These are phyloP conservation scores for Psix sp. DNA, from an alignment of 1,140 invertebrate species.

Conservation along the genomic window DNA sequence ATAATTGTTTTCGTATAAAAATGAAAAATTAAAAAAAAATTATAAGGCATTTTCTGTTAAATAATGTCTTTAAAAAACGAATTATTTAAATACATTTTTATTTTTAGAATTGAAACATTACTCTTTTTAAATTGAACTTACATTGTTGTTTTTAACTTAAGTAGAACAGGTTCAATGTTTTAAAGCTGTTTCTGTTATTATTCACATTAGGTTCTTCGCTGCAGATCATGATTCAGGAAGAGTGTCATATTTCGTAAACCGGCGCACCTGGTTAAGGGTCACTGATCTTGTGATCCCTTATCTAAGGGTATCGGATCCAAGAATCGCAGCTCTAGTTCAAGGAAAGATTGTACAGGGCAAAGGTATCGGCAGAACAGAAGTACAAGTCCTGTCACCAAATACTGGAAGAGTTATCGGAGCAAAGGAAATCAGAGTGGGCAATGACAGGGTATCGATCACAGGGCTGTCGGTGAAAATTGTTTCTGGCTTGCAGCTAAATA, in stretches of 20 bases:
- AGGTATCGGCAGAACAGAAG: conserved; percentile 92
- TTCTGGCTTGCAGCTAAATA: conserved; percentile 91
- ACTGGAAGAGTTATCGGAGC: conserved; percentile 93
- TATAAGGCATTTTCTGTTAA: no score
- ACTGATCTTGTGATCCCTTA: conserved; percentile 92
- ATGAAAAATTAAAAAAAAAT: no score
- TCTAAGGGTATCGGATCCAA: conserved; percentile 90
- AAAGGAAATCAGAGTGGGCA: conserved; percentile 92
- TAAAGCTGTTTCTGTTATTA: conserved; percentile 80
- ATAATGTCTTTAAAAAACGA: no score
- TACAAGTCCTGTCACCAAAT: conserved; percentile 94
- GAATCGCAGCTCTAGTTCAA: conserved; percentile 89
- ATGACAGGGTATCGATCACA: conserved; percentile 91
- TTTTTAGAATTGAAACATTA: no score
- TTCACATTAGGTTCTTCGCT: conserved; percentile 92
- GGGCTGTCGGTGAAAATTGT: conserved; percentile 91
- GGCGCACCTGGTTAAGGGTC: conserved; percentile 90
- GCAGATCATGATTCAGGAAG: conserved; percentile 94
- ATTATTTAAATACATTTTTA: no score
- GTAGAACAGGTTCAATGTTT: no score
- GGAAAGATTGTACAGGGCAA: conserved; percentile 90
- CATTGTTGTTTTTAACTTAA: no score
- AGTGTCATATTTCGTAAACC: conserved; percentile 91
- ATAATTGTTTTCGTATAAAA: no score
- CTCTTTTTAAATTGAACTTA: no score